Evolutionary conservation across 92 coral and sea anemone genomes (phyloP).

Genomic region (Scolanthus callimorphus): DNA sequence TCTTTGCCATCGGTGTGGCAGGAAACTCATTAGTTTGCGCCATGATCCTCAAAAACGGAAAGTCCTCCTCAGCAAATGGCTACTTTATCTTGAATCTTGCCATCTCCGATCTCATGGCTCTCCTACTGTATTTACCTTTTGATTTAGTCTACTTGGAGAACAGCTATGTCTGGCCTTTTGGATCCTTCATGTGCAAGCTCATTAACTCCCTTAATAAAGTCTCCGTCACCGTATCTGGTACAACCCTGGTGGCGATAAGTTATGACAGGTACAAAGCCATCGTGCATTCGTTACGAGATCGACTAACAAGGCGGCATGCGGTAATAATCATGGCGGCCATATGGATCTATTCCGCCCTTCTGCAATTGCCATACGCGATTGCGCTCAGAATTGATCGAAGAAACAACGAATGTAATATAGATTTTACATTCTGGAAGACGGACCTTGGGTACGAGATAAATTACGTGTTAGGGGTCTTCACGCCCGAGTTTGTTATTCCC

Average conservation of each 20-base stretch:
- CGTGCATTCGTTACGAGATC: constrained; percentile 40
- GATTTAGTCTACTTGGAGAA: constrained; percentile 75
- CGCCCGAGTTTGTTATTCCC: constrained; percentile 73
- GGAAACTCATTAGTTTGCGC: constrained; percentile 67
- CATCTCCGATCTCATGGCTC: constrained; percentile 60
- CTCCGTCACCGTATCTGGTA: constrained; percentile 75
- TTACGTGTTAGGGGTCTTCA: constrained; percentile 56
- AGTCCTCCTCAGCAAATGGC: constrained; percentile 57
- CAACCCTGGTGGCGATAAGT: constrained; percentile 62
- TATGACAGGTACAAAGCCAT: constrained; percentile 69
- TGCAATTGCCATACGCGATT: constrained; percentile 65
- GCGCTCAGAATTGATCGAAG: constrained; percentile 50
- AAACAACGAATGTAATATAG: constrained; percentile 51
- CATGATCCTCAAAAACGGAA: constrained; percentile 43
- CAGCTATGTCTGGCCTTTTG: constrained; percentile 71
- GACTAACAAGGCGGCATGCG: constrained; percentile 44
- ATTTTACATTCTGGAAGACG: constrained; percentile 57
- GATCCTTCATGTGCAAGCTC: constrained; percentile 66
- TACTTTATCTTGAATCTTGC: constrained; percentile 78
- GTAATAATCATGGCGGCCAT: constrained; percentile 29
- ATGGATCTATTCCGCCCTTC: constrained; percentile 64
- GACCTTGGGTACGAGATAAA: constrained; percentile 43
- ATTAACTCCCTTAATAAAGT: constrained; percentile 55
- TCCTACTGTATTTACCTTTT: constrained; percentile 66
- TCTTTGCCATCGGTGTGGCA: constrained; percentile 59